phyloP scores from a whole-genome alignment of 2,113 vertebrate genomes.

The Oncorhynchus mykiss region DNA sequence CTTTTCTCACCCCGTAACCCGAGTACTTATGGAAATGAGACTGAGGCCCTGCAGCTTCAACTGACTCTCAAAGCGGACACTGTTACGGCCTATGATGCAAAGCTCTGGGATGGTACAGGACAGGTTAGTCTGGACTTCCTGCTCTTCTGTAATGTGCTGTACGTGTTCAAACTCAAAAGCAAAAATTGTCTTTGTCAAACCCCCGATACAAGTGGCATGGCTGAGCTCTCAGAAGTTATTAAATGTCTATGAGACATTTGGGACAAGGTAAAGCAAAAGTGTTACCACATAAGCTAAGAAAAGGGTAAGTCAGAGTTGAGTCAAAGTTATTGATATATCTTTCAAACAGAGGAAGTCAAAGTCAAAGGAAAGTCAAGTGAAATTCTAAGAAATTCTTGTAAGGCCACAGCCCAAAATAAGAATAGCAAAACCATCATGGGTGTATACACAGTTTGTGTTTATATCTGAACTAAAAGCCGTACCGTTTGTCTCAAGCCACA shows the following conservation, averaged over 20 bases:
- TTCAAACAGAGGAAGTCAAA: not conserved
- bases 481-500: constrained; percentile 60
- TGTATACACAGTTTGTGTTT: constrained; percentile 24
- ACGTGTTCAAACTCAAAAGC: too few relatives aligned
- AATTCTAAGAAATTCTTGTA: constrained; percentile 64
- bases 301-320: too few relatives aligned
- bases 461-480: constrained; percentile 50
- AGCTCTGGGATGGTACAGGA: not conserved
- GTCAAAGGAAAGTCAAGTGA: not conserved
- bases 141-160: too few relatives aligned
- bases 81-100: not conserved
- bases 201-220: too few relatives aligned
- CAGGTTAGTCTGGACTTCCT: too few relatives aligned
- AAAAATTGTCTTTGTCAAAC: too few relatives aligned
- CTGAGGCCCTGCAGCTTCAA: not conserved
- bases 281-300: too few relatives aligned
- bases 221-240: too few relatives aligned
- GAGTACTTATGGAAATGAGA: not conserved
- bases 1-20: not conserved
- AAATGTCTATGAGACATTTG: too few relatives aligned
- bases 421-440: constrained; percentile 43
- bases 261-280: too few relatives aligned
- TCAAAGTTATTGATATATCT: not conserved
- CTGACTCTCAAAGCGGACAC: not conserved
- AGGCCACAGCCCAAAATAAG: constrained; percentile 52